Evolutionary conservation across 1,140 invertebrate species (phyloP).

Genomic region (Melipona quadrifasciata): DNA sequence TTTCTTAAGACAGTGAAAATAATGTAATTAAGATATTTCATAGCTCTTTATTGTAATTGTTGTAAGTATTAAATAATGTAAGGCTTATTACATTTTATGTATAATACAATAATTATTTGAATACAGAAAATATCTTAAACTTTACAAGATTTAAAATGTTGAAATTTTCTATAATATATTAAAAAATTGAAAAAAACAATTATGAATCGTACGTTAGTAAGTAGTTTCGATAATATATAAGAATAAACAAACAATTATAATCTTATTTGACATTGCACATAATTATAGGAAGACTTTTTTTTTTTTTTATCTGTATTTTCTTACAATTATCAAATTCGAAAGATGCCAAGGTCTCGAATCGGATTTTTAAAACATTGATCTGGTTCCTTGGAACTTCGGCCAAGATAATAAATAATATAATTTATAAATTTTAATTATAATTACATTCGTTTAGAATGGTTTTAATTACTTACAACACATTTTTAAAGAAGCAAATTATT

Average conservation of each 20-base stretch:
- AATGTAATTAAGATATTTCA: background rate
- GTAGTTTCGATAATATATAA: background rate
- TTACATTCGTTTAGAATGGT: conserved; percentile 48
- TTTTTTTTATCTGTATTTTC: background rate
- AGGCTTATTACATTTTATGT: background rate
- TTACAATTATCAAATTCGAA: conserved; percentile 65
- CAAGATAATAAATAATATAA: conserved; percentile 67
- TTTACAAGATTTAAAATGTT: background rate
- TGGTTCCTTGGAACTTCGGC: conserved; percentile 85
- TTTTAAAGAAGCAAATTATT: conserved; percentile 24
- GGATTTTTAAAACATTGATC: conserved; percentile 81
- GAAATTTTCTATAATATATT: background rate
- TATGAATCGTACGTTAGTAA: background rate
- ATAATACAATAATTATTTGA: conserved; percentile 9
- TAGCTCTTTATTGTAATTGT: conserved; percentile 21
- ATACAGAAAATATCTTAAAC: background rate
- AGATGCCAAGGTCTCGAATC: conserved; percentile 80
- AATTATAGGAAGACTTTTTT: conserved; percentile 7
- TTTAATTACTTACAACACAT: conserved; percentile 20
- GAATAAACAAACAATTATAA: conserved; percentile 28
- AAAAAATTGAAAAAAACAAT: background rate
- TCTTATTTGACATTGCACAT: conserved; percentile 1
- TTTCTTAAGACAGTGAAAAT: background rate
- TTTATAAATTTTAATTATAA: conserved; percentile 55
- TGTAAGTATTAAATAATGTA: conserved; percentile 20